Conservation (phyloP, 37 sponge, comb jelly and placozoan species). For the Chondrosia reniformis region DNA sequence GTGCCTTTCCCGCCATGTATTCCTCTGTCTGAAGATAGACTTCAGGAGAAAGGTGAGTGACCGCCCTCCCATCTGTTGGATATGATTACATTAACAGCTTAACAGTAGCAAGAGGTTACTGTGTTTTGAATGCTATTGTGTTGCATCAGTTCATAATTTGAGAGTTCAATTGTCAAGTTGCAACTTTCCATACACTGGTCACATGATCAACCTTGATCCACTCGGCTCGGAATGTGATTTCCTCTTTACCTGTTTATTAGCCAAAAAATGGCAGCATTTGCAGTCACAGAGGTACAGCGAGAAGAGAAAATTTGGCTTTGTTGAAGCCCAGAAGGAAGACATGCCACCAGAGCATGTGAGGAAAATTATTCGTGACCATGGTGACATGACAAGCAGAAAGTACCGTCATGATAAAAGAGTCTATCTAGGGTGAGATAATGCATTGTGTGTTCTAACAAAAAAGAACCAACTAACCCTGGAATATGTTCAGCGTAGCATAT, state of each 20-base stretch:
- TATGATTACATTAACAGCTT: neutral
- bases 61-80: neutral
- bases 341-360: conserved; percentile 99
- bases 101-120: neutral
- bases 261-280: conserved; percentile 98
- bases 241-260: conserved; percentile 28
- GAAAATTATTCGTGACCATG: conserved; percentile 99
- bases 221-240: neutral
- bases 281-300: conserved; percentile 96
- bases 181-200: too few species aligned
- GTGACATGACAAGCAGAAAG: conserved; percentile 98
- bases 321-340: conserved; percentile 99
- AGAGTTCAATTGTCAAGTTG: too few species aligned
- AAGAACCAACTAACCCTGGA: too few species aligned
- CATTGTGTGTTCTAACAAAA: too few species aligned
- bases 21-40: conserved; percentile 72
- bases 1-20: conserved; percentile 52
- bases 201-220: neutral
- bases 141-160: too few species aligned
- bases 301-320: conserved; percentile 98
- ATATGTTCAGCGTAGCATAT: too few species aligned
- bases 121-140: neutral
- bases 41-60: conserved; percentile 85
- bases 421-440: conserved; percentile 90
- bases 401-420: conserved; percentile 99